These are phyloP conservation scores for Oscheius onirici DNA, from an alignment of 2,888 invertebrate species.

Conservation along the genomic window DNA sequence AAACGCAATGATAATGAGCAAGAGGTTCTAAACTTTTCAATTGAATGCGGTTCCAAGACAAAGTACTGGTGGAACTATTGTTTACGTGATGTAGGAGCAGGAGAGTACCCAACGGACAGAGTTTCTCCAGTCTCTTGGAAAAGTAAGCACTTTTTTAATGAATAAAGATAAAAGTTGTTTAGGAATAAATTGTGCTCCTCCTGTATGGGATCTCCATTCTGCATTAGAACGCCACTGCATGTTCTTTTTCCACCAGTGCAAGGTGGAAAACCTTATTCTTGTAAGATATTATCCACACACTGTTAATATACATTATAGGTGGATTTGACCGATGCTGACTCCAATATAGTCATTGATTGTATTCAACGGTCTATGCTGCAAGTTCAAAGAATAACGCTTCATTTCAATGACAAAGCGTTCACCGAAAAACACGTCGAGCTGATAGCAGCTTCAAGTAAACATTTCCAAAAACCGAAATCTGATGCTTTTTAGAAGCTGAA, in stretches of 20 bases:
- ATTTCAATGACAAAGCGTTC: not conserved
- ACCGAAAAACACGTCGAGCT: not conserved
- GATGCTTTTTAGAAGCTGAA: not conserved
- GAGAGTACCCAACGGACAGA: not conserved
- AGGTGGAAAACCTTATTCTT: not conserved
- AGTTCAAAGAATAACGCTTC: not conserved
- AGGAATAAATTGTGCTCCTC: not conserved
- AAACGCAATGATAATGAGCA: not conserved
- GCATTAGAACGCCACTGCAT: not conserved
- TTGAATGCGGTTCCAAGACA: not conserved
- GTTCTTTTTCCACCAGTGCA: not conserved
- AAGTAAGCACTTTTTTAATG: not conserved
- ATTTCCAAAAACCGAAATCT: not conserved
- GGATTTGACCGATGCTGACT: not conserved
- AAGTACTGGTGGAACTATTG: constrained; percentile 17
- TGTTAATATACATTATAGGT: not conserved
- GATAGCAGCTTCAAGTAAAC: not conserved
- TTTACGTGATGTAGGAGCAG: not conserved
- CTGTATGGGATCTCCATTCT: not conserved
- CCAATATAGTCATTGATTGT: not conserved
- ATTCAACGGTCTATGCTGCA: too few relatives aligned
- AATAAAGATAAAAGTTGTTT: not conserved
- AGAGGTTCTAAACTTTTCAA: not conserved
- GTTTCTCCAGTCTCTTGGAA: not conserved
- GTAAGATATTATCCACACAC: not conserved